Evolutionary conservation across 2,797 vertebrate genomes (phyloP).

Genomic region (Rhynchonycteris naso): DNA sequence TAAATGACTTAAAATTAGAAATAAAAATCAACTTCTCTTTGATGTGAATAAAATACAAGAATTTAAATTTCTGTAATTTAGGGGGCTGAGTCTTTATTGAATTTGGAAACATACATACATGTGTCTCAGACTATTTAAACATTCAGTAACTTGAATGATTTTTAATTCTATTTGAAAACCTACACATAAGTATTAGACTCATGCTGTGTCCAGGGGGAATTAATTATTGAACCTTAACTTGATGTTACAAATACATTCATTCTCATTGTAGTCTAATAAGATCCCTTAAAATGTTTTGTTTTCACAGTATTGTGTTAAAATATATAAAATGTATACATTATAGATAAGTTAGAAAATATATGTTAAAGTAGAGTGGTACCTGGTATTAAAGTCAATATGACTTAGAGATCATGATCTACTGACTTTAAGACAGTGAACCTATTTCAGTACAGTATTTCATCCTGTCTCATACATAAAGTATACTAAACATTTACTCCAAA

Average conservation of each 20-base stretch:
- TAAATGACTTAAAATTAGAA: constrained; percentile 46
- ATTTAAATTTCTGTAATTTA: constrained; percentile 42
- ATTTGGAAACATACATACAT: constrained; percentile 32
- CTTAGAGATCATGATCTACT: constrained; percentile 79
- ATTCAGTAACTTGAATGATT: constrained; percentile 28
- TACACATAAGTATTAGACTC: background rate
- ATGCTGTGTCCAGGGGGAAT: background rate
- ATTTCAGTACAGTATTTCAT: background rate
- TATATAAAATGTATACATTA: constrained; percentile 81
- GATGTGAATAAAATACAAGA: constrained; percentile 1
- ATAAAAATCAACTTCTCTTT: constrained; percentile 6
- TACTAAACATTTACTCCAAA: background rate
- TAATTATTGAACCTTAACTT: constrained; percentile 33
- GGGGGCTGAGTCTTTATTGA: background rate
- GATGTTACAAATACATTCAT: constrained; percentile 2
- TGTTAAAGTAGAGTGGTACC: background rate
- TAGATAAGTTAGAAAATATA: constrained; percentile 72
- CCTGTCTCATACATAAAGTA: constrained; percentile 35
- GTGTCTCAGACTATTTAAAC: background rate
- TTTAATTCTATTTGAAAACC: constrained; percentile 56
- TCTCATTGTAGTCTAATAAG: constrained; percentile 48
- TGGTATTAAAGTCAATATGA: constrained; percentile 91
- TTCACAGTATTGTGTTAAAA: constrained; percentile 57
- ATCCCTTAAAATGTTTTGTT: constrained; percentile 48
- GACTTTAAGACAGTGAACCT: background rate